phyloP scores from a whole-genome alignment of 2,888 invertebrate genomes.

The Drosophila eohydei region DNA sequence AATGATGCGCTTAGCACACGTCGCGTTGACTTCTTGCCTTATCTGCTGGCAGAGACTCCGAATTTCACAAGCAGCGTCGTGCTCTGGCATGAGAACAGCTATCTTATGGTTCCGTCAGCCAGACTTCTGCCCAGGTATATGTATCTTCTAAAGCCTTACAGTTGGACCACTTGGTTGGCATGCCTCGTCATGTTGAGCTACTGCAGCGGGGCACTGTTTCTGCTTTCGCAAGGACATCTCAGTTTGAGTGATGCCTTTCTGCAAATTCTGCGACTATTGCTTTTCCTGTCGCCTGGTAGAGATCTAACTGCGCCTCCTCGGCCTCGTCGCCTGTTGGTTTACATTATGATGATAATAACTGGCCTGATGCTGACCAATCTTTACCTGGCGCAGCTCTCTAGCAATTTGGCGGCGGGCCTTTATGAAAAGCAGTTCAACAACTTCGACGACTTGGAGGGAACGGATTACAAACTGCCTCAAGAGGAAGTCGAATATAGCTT shows the following conservation, averaged over 20 bases:
- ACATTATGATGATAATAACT: slow-evolving; percentile 43
- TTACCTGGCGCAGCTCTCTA: slow-evolving; percentile 63
- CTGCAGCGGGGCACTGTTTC: slow-evolving; percentile 50
- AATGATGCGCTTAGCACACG: slow-evolving; percentile 39
- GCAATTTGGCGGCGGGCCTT: slow-evolving; percentile 62
- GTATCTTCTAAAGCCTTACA: slow-evolving; percentile 56
- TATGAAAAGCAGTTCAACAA: slow-evolving; percentile 59
- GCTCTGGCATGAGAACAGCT: slow-evolving; percentile 49
- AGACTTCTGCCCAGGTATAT: slow-evolving; percentile 45
- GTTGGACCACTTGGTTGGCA: slow-evolving; percentile 34
- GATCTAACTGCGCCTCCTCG: slow-evolving; percentile 16
- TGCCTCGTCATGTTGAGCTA: slow-evolving; percentile 43
- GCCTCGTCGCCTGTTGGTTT: slow-evolving; percentile 39
- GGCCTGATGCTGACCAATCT: slow-evolving; percentile 68
- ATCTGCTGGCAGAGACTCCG: slow-evolving; percentile 43
- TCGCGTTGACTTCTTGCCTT: slow-evolving; percentile 58
- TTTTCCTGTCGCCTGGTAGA: slow-evolving; percentile 41
- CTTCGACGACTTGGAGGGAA: slow-evolving; percentile 60
- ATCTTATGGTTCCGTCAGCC: slow-evolving; percentile 58
- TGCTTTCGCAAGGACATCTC: slow-evolving; percentile 25
- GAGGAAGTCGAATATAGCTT: slow-evolving; percentile 40
- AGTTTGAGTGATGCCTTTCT: slow-evolving; percentile 46
- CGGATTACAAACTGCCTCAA: slow-evolving; percentile 45
- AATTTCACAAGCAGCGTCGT: slow-evolving; percentile 56
- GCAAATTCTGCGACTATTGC: slow-evolving; percentile 35